Evolutionary conservation across 2,888 invertebrate genomes (phyloP).

Genomic region (Rhamphomyia laevipes): DNA sequence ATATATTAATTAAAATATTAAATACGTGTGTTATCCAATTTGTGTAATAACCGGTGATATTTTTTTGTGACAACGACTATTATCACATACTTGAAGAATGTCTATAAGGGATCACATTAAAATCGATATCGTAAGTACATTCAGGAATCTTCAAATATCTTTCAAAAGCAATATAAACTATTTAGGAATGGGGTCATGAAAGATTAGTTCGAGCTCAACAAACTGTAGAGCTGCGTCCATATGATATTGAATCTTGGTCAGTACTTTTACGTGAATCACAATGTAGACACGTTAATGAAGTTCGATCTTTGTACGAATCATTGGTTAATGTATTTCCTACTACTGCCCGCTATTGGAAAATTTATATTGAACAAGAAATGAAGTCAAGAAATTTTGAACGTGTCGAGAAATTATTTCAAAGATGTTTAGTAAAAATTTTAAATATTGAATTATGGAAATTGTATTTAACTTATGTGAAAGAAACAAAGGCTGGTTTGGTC

Average conservation of each 20-base stretch:
- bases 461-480: constrained; percentile 95
- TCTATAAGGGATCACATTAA: constrained; percentile 35
- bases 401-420: constrained; percentile 98
- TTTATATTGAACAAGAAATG: constrained; percentile 97
- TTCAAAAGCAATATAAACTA: background rate
- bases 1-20: no score
- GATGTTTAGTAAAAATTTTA: constrained; percentile 95
- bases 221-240: constrained; percentile 75
- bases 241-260: constrained; percentile 98
- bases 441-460: constrained; percentile 99
- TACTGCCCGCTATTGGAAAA: constrained; percentile 96
- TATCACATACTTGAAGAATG: no score
- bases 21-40: no score
- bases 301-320: constrained; percentile 84
- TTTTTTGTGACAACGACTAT: no score
- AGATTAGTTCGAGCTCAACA: constrained; percentile 71
- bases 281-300: constrained; percentile 74
- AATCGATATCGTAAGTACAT: constrained; percentile 34
- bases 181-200: constrained; percentile 80
- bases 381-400: constrained; percentile 94
- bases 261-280: constrained; percentile 89
- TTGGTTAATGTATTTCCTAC: constrained; percentile 91
- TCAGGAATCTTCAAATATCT: background rate
- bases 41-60: no score
- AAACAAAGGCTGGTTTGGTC: constrained; percentile 86